phyloP scores from a whole-genome alignment of 2,797 vertebrate species.

The Platalea minor region DNA sequence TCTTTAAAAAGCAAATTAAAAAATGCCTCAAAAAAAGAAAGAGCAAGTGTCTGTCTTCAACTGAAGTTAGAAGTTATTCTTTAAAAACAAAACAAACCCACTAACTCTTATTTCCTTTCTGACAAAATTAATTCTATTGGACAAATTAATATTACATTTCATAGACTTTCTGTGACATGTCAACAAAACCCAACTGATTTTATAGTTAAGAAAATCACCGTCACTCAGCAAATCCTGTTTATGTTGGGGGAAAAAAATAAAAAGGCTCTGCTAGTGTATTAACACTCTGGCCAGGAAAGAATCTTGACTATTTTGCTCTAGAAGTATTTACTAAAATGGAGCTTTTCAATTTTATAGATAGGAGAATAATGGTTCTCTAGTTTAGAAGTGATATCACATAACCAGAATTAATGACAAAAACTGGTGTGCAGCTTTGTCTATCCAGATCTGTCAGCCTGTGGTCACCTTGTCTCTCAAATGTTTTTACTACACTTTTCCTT shows the following conservation, averaged over 20 bases:
- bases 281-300: not conserved
- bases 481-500: not conserved
- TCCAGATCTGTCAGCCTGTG: not conserved
- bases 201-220: not conserved
- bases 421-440: not conserved
- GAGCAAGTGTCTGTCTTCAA: not conserved
- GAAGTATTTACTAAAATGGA: not conserved
- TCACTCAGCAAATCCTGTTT: not conserved
- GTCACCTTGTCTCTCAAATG: not conserved
- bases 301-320: not conserved
- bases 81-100: not conserved
- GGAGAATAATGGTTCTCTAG: not conserved
- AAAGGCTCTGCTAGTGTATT: not conserved
- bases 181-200: not conserved
- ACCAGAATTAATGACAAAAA: not conserved
- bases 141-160: not conserved
- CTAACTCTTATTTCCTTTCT: not conserved
- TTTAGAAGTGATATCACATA: not conserved
- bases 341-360: not conserved
- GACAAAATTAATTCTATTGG: not conserved
- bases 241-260: not conserved
- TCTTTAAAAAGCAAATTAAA: not conserved
- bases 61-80: not conserved
- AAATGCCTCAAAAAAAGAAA: not conserved
- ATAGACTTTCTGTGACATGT: not conserved